Conservation (phyloP, 2,797 vertebrate species). For the Nyctibius grandis region DNA sequence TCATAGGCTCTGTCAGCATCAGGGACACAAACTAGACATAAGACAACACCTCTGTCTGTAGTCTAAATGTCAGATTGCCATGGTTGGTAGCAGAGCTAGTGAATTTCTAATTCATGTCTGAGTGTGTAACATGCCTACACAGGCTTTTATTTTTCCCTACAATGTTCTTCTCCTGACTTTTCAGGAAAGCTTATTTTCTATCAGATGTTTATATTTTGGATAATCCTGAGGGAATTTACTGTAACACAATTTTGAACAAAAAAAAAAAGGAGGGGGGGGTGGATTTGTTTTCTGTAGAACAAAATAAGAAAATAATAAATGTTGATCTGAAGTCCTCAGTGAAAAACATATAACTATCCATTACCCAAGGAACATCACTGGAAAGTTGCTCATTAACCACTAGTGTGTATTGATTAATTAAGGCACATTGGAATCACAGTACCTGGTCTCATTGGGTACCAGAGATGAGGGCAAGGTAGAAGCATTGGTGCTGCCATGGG, state of each 20-base stretch:
- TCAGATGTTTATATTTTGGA: neutral
- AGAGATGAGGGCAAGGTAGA: neutral
- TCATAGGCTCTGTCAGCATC: neutral
- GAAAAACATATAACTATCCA: neutral
- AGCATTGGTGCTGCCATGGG: neutral
- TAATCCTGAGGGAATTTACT: neutral
- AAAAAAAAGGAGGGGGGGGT: rapidly evolving
- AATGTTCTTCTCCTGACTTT: neutral
- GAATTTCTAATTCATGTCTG: neutral
- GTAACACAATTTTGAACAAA: neutral
- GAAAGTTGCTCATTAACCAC: neutral
- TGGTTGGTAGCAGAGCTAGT: neutral
- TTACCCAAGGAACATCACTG: neutral
- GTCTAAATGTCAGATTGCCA: neutral
- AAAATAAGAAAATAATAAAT: neutral
- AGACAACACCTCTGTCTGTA: neutral
- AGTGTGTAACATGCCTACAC: rapidly evolving
- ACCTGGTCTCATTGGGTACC: neutral
- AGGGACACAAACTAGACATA: neutral
- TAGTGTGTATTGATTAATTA: neutral
- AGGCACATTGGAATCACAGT: neutral
- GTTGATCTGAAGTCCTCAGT: neutral
- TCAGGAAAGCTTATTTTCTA: neutral
- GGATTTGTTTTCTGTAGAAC: neutral
- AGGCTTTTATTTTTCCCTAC: neutral